These are phyloP conservation scores for Drosophila littoralis DNA, from an alignment of 1,140 invertebrate species.

Conservation along the genomic window DNA sequence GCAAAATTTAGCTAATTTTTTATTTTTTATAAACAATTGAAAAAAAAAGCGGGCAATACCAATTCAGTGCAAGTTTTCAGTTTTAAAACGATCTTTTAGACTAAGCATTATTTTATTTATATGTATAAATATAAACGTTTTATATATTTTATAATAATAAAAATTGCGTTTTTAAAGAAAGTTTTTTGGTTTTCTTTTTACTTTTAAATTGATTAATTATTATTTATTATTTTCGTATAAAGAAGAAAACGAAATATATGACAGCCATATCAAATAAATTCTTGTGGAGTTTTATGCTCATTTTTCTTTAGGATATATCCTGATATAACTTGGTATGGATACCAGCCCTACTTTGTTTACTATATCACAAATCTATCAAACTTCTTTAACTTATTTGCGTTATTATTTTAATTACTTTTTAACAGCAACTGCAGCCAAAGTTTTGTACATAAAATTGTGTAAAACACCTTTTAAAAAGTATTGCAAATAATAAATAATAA, in stretches of 20 bases:
- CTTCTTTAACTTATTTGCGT: background rate
- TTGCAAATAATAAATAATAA: constrained; percentile 17
- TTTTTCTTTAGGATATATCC: too few species aligned
- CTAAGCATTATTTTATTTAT: constrained; percentile 81
- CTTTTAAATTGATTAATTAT: background rate
- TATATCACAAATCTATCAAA: too few species aligned
- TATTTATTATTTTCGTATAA: background rate
- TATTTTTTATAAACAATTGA: constrained; percentile 48
- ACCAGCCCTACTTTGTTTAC: too few species aligned
- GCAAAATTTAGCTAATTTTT: constrained; percentile 80
- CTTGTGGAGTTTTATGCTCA: too few species aligned
- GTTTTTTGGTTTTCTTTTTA: constrained; percentile 5
- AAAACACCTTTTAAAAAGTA: constrained; percentile 11
- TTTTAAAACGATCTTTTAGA: constrained; percentile 73
- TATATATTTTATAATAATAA: constrained; percentile 82
- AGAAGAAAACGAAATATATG: too few species aligned
- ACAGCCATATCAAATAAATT: too few species aligned
- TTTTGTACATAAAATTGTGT: constrained; percentile 52
- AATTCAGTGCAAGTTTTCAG: constrained; percentile 79
- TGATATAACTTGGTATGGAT: too few species aligned
- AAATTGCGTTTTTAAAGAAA: constrained; percentile 76
- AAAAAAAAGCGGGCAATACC: constrained; percentile 49
- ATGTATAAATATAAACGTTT: constrained; percentile 74
- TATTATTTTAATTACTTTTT: background rate
- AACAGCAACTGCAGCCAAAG: constrained; percentile 30